These are phyloP conservation scores for Drosophila ananassae DNA, from an alignment of 1,140 invertebrate species.

Conservation along the genomic window DNA sequence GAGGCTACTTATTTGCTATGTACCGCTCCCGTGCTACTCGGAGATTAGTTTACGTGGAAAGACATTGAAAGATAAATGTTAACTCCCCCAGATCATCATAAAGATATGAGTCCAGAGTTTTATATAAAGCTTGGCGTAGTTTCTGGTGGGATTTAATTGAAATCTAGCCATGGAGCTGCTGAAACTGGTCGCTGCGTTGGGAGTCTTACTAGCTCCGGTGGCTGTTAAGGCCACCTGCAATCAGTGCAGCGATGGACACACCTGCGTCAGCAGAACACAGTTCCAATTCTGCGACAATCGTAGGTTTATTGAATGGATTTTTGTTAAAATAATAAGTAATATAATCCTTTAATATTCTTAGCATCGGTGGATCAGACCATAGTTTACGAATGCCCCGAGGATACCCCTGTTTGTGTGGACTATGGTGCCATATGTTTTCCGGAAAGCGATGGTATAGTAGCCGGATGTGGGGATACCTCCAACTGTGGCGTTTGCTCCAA, in stretches of 20 bases:
- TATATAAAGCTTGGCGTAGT: constrained; percentile 55
- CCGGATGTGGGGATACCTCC: constrained; percentile 54
- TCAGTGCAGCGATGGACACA: constrained; percentile 37
- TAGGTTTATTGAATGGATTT: constrained; percentile 12
- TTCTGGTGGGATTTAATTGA: constrained; percentile 34
- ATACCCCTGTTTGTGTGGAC: constrained; percentile 47
- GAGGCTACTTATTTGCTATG: background rate
- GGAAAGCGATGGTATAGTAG: accelerated
- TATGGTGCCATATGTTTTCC: constrained; percentile 34
- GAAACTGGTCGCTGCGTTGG: constrained; percentile 33
- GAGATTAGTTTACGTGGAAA: constrained; percentile 43
- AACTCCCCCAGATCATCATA: constrained; percentile 18
- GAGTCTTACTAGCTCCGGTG: background rate
- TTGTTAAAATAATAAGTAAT: too few relatives aligned
- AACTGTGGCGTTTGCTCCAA: constrained; percentile 40
- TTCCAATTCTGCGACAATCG: constrained; percentile 59
- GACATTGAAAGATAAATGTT: constrained; percentile 65
- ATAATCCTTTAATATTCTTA: background rate
- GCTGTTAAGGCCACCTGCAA: constrained; percentile 54
- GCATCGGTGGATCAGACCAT: background rate
- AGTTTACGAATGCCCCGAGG: constrained; percentile 30
- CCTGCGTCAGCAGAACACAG: constrained; percentile 47
- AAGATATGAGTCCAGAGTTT: constrained; percentile 55
- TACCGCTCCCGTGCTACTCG: constrained; percentile 21
- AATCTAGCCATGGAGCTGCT: constrained; percentile 47